phyloP scores from a whole-genome alignment of 1,140 invertebrate genomes.

The Leptopilina clavipes region DNA sequence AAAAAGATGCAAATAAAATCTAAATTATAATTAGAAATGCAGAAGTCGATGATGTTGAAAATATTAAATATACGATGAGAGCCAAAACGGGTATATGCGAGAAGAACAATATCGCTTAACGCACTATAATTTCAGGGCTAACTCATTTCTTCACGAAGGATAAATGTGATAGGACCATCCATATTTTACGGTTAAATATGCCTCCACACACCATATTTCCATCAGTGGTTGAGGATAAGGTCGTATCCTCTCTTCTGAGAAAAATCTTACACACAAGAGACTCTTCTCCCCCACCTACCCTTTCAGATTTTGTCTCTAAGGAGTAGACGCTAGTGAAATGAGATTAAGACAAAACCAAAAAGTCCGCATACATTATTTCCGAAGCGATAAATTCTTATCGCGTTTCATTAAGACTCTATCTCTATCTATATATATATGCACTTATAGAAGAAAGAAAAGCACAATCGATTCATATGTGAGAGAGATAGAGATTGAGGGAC shows the following conservation, averaged over 20 bases:
- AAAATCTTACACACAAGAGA: slow-evolving; percentile 13
- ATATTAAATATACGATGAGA: neutral
- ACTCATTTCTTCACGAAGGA: slow-evolving; percentile 17
- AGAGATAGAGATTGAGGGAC: neutral
- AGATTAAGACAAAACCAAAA: slow-evolving; percentile 23
- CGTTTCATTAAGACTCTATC: slow-evolving; percentile 22
- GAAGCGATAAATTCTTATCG: slow-evolving; percentile 19
- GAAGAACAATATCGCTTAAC: neutral
- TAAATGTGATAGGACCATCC: slow-evolving; percentile 24
- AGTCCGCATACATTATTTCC: neutral
- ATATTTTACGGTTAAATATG: slow-evolving; percentile 32
- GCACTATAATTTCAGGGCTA: neutral
- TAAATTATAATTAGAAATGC: neutral
- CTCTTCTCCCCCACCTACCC: neutral
- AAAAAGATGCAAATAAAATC: neutral
- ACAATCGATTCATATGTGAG: neutral
- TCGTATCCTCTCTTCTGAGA: slow-evolving; percentile 32
- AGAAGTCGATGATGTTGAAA: neutral
- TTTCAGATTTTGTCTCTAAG: neutral
- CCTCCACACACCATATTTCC: slow-evolving; percentile 23
- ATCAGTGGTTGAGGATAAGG: slow-evolving; percentile 29
- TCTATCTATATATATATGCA: neutral
- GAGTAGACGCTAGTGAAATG: neutral
- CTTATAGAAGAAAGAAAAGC: neutral
- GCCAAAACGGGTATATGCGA: too few species aligned